phyloP scores from a whole-genome alignment of 2,797 vertebrate genomes.

The Gymnoscopelus microlampas region DNA sequence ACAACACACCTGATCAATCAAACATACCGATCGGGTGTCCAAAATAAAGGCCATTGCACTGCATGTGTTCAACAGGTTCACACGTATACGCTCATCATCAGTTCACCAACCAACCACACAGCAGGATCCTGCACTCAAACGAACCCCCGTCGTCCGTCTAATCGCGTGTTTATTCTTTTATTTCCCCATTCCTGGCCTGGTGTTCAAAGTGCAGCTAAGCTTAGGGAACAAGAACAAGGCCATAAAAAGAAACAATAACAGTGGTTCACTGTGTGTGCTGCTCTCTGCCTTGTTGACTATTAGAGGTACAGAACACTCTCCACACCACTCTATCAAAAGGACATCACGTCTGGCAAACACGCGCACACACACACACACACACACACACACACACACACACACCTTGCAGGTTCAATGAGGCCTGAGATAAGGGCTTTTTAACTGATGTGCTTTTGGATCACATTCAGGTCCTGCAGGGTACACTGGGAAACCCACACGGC shows the following conservation, averaged over 20 bases:
- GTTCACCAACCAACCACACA: no score
- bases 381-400: background rate
- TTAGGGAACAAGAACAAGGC: no score
- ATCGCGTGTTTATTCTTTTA: slow-evolving; percentile 20
- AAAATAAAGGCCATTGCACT: slow-evolving; percentile 5
- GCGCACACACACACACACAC: slow-evolving; percentile 8
- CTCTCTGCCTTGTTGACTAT: slow-evolving; percentile 17
- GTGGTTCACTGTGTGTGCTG: no score
- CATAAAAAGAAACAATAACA: no score
- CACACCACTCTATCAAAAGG: slow-evolving; percentile 27
- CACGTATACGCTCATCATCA: background rate
- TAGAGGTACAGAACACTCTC: slow-evolving; percentile 16
- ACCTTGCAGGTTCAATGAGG: slow-evolving; percentile 19
- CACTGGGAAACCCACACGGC: background rate
- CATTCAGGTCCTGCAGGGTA: background rate
- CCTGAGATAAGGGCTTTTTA: slow-evolving; percentile 11
- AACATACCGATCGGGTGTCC: background rate
- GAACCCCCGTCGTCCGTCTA: background rate
- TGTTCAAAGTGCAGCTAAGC: background rate
- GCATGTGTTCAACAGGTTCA: background rate
- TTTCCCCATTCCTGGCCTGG: slow-evolving; percentile 16
- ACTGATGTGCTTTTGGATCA: slow-evolving; percentile 7
- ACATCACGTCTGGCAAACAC: slow-evolving; percentile 41
- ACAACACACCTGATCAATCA: slow-evolving; percentile 7
- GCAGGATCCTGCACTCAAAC: slow-evolving; percentile 24